Evolutionary conservation across 2,888 invertebrate genomes (phyloP).

Genomic region (Fragum fragum): DNA sequence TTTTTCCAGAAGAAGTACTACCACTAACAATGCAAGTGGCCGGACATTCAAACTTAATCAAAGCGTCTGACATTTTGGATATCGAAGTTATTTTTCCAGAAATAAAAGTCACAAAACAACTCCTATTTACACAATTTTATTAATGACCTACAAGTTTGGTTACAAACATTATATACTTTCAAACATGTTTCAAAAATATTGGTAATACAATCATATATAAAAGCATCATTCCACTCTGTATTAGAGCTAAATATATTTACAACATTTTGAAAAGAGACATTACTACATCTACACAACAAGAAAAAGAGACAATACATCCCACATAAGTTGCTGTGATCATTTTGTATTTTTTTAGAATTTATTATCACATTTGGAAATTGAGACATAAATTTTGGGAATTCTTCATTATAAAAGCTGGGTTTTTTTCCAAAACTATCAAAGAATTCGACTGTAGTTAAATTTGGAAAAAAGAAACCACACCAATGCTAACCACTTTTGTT

Average conservation of each 20-base stretch:
- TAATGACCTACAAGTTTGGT: conserved; percentile 42
- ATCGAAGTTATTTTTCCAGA: neutral
- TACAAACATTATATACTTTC: conserved; percentile 21
- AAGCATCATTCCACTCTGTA: conserved; percentile 43
- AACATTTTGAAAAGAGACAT: conserved; percentile 51
- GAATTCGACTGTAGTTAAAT: conserved; percentile 27
- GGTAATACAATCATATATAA: conserved; percentile 44
- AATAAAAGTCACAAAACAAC: neutral
- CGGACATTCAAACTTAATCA: conserved; percentile 57
- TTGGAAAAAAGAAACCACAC: conserved; percentile 40
- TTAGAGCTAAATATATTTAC: conserved; percentile 44
- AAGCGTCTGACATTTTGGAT: conserved; percentile 28
- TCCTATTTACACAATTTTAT: conserved; percentile 31
- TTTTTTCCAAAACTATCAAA: conserved; percentile 53
- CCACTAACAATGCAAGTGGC: conserved; percentile 50
- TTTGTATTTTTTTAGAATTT: conserved; percentile 51
- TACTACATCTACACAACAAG: conserved; percentile 41
- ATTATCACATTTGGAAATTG: conserved; percentile 9
- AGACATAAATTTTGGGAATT: conserved; percentile 37
- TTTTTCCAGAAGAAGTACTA: conserved; percentile 53
- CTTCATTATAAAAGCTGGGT: conserved; percentile 29
- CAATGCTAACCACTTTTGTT: conserved; percentile 26
- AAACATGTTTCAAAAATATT: conserved; percentile 39
- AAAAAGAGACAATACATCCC: conserved; percentile 60
- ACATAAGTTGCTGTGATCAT: conserved; percentile 50